Evolutionary conservation across 2,797 vertebrate species (phyloP).

Genomic region (Diceros bicornis): DNA sequence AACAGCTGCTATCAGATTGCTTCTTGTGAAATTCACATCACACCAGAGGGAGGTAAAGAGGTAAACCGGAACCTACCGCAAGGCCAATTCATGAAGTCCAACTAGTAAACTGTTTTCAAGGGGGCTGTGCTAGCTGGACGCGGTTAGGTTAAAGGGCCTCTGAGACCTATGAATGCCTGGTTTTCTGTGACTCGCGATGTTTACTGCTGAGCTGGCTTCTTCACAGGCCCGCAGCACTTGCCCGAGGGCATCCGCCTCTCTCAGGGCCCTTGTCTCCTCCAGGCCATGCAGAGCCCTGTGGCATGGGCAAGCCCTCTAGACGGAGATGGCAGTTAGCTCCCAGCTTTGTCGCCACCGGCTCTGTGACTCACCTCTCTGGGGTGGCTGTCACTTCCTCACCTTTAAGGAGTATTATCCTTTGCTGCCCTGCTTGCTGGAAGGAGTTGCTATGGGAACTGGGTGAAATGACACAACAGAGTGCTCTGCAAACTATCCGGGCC

Average conservation of each 20-base stretch:
- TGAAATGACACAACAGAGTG: neutral
- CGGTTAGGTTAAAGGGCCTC: neutral
- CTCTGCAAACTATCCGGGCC: neutral
- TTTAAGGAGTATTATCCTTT: neutral
- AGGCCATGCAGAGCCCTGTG: neutral
- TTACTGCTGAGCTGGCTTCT: neutral
- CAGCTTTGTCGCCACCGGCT: neutral
- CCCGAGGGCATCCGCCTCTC: neutral
- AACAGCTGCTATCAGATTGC: neutral
- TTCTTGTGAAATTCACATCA: neutral
- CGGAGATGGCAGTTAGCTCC: neutral
- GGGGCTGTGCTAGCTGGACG: rapidly evolving
- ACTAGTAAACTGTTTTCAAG: neutral
- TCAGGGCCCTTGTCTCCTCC: neutral
- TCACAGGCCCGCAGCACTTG: neutral
- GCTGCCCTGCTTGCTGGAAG: neutral
- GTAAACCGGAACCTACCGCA: neutral
- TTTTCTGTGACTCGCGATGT: neutral
- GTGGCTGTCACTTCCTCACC: neutral
- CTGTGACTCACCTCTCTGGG: neutral
- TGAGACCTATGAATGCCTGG: neutral
- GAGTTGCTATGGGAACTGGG: neutral
- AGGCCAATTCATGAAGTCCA: neutral
- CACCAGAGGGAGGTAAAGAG: neutral
- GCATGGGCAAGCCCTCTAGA: neutral